These are phyloP conservation scores for Laterallus jamaicensis DNA, from an alignment of 2,113 vertebrate species.

Conservation along the genomic window DNA sequence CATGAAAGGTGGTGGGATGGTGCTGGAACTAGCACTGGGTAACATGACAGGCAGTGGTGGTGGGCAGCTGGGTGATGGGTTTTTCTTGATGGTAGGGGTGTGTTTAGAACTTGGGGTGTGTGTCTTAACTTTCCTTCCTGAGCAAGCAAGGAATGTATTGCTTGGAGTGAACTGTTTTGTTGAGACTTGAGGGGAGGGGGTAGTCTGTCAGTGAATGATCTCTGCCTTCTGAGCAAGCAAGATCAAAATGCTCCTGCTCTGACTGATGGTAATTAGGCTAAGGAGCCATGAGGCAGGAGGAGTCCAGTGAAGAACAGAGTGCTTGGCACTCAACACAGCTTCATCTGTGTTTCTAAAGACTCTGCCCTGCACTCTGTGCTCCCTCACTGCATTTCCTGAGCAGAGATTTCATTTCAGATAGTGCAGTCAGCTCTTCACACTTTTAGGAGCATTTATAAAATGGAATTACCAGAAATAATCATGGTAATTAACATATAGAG, in stretches of 20 bases:
- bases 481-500: constrained; percentile 43
- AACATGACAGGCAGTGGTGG: neutral
- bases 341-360: neutral
- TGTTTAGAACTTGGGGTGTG: neutral
- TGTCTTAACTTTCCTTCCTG: neutral
- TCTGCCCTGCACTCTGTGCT: neutral
- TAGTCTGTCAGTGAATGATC: neutral
- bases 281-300: neutral
- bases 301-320: neutral
- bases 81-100: neutral
- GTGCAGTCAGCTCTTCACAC: neutral
- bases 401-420: constrained; percentile 61
- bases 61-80: neutral
- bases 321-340: neutral
- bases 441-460: constrained; percentile 41
- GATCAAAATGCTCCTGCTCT: neutral
- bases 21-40: neutral
- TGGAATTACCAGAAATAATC: constrained; percentile 66
- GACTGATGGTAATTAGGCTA: neutral
- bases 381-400: neutral
- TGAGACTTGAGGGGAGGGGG: rapidly evolving
- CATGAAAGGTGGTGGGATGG: neutral
- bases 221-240: neutral
- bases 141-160: neutral
- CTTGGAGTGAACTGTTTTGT: neutral